Conservation (phyloP, 2,888 invertebrate species). For the Gari tellinella region DNA sequence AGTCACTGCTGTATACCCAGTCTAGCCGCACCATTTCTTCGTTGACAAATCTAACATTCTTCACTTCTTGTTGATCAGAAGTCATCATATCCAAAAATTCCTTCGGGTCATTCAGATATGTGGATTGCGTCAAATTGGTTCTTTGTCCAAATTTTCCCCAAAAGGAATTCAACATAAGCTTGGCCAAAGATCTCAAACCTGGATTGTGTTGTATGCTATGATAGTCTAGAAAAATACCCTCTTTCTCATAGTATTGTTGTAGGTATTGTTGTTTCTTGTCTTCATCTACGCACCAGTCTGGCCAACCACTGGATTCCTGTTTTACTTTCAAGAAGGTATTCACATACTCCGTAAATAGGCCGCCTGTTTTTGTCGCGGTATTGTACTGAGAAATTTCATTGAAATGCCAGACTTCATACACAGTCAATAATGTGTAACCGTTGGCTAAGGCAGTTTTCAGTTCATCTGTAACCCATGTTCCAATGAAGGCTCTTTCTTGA, state of each 20-base stretch:
- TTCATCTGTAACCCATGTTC: conserved; percentile 81
- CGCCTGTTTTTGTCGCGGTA: conserved; percentile 26
- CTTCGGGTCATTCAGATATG: conserved; percentile 9
- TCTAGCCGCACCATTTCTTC: conserved; percentile 16
- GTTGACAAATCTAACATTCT: conserved; percentile 20
- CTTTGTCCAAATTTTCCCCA: conserved; percentile 36
- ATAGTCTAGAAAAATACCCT: conserved; percentile 22
- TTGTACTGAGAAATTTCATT: conserved; percentile 51
- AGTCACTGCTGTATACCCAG: conserved; percentile 31
- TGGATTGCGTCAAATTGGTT: conserved; percentile 16
- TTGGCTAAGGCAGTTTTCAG: conserved; percentile 72
- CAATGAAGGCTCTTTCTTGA: conserved; percentile 63
- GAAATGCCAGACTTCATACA: conserved; percentile 81
- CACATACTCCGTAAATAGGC: conserved; percentile 77
- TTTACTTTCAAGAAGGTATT: conserved; percentile 69
- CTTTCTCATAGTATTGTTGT: conserved; percentile 39
- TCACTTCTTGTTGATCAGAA: conserved; percentile 20
- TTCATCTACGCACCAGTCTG: conserved; percentile 50
- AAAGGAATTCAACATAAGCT: conserved; percentile 30
- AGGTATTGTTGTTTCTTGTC: conserved; percentile 64
- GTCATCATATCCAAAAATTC: conserved; percentile 28
- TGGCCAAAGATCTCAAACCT: conserved; percentile 21
- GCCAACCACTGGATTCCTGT: conserved; percentile 71
- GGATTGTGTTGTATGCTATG: conserved; percentile 25
- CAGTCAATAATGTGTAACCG: conserved; percentile 75